Evolutionary conservation across 92 coral and sea anemone species (phyloP), one percentile per base, ranked within the genome.

Genomic region (Nematostella vectensis): DNA sequence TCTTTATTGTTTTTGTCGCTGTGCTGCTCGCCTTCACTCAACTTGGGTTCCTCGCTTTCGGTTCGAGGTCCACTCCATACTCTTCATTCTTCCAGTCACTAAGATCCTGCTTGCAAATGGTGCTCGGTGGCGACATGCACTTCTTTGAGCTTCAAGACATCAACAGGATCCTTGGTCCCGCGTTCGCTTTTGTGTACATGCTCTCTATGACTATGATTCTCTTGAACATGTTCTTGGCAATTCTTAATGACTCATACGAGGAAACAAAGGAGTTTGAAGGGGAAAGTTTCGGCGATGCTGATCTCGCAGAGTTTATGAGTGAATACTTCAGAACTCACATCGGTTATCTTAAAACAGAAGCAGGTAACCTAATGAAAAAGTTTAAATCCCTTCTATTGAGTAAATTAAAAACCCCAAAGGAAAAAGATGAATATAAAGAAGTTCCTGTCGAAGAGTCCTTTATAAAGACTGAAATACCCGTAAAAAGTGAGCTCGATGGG

Each of bases 81-180:
- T 81, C 89, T 1, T 81, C 84, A 8, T 76, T 76, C 37, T 85
- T 74, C 58, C 70, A 78, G 54, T 50, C 81, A 25, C 48, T 85
- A 61, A 80, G 83, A 16, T 52, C 95, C 31, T 54, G 79, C 42
- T 31, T 85, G 43, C 83, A 74, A 27, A 61, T 85, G 80, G 50
- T 85, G 12, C 65, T 85, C 11, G 95, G 95, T n/a, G 95, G 88
- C 3, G 74, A 71, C 16, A 85, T 85, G 88, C 71, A 72, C 31
- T 81, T 85, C 56, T 62, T 74, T 10, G 81, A 85, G 37, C 43
- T 85, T 16, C 63, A 58, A 59, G 28, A 67, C 4, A 55, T 58
- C 0, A 82, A 83, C 39, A 65, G 71, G 24, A 33, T 50, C 38
- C 51, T 85, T 23, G 75, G 84, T 0, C 88, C 95, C 2, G 19